These are phyloP conservation scores for Cephalopachus bancanus DNA, from an alignment of 2,797 vertebrate species.

Conservation along the genomic window DNA sequence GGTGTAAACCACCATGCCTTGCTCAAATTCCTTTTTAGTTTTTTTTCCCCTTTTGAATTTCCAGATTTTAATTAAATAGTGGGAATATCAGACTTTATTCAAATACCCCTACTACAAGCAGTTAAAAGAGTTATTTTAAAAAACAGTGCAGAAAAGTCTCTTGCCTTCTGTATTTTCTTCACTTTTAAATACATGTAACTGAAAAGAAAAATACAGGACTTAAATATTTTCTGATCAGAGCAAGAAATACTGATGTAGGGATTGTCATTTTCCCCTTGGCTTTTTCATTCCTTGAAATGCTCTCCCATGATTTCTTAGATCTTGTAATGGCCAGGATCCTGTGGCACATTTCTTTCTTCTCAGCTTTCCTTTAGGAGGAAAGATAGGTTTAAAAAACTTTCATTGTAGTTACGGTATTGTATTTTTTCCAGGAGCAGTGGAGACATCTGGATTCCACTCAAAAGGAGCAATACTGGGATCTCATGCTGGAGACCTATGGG, in stretches of 20 bases:
- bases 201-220: neutral
- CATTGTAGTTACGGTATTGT: neutral
- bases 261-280: neutral
- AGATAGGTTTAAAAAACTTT: neutral
- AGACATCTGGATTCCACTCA: slow-evolving; percentile 76
- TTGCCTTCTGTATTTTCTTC: neutral
- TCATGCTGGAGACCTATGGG: slow-evolving; percentile 83
- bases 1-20: too few species aligned
- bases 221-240: neutral
- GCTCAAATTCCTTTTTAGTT: too few species aligned
- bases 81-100: neutral
- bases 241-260: neutral
- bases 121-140: neutral
- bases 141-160: neutral
- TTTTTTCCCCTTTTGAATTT: slow-evolving; percentile 3
- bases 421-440: slow-evolving; percentile 78
- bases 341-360: neutral
- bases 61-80: neutral
- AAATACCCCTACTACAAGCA: neutral
- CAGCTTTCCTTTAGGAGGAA: neutral
- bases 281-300: neutral
- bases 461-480: slow-evolving; percentile 83
- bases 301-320: neutral
- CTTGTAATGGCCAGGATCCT: neutral
- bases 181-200: neutral